Conservation (phyloP, 2,888 invertebrate species). For the Aporophyla lueneburgensis region DNA sequence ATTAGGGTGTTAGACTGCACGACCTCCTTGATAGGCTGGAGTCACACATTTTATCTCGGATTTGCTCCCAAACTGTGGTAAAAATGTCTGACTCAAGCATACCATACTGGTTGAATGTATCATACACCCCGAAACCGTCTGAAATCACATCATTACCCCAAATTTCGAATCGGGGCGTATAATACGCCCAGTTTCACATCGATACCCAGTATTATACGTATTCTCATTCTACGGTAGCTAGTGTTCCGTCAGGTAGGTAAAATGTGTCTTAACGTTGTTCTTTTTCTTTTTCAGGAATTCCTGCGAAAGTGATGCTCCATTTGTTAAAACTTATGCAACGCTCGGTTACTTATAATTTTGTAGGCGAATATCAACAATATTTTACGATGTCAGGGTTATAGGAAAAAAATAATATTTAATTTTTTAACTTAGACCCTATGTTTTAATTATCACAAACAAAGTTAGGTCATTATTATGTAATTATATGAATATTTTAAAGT, state of each 20-base stretch:
- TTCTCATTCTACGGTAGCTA: neutral
- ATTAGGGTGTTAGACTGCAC: too few relatives aligned
- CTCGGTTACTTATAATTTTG: constrained; percentile 96
- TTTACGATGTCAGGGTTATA: constrained; percentile 86
- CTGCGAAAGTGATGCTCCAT: constrained; percentile 96
- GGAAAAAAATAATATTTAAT: constrained; percentile 80
- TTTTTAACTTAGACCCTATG: constrained; percentile 87
- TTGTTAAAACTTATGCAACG: constrained; percentile 98
- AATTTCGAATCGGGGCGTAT: neutral
- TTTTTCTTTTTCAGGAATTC: constrained; percentile 93
- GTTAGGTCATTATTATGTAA: constrained; percentile 86
- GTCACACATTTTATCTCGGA: too few relatives aligned
- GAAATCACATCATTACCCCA: neutral
- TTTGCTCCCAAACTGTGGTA: too few relatives aligned
- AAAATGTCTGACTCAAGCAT: too few relatives aligned
- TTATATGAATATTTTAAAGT: constrained; percentile 90
- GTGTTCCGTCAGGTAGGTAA: constrained; percentile 22
- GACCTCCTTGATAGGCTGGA: too few relatives aligned
- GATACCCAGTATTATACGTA: neutral
- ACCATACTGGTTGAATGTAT: neutral
- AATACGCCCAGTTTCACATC: neutral
- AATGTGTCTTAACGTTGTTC: constrained; percentile 31
- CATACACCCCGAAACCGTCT: neutral
- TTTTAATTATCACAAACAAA: constrained; percentile 84
- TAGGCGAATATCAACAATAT: constrained; percentile 87